Evolutionary conservation across 2,888 invertebrate species (phyloP), one percentile per base, ranked within the genome.

Genomic region (Drosophila pseudotalamancana): DNA sequence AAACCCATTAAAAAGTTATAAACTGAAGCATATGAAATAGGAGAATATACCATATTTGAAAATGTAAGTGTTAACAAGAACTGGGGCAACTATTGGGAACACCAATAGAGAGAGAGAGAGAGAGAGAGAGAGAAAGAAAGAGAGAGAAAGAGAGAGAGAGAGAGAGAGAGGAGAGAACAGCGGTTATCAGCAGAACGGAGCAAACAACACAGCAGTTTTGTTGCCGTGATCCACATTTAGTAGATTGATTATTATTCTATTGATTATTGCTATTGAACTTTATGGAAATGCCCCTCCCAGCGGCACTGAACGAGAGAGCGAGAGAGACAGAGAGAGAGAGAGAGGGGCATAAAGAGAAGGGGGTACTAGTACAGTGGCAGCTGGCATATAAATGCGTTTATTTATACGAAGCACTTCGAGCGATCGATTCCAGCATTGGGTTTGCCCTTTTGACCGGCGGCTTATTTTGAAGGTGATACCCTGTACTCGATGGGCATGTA

Each of bases 221-320:
- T 42, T 42, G 37, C 19, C 14, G 25, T 16, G 43, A 25, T 39
- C n/a, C 46, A n/a, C 50, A 59, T 35, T 16, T 21, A 40, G 39
- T 60, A 27, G 23, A 59, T 72, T 69, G 53, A 75, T 72, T 62
- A 68, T 67, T 63, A 76, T 76, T 70, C 50, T 57, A 62, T 56
- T 67, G 78, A 71, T 73, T 70, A 59, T 72, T 71, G 56, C 19
- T 71, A 77, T 84, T 80, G 85, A 74, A 71, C 54, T 59, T 37
- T 27, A 42, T 42, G 27, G 42, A 42, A 42, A 27, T 23, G 6
- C 23, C 32, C 16, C 9, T 6, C 14, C 9, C 6, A 8, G 4
- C 16, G 11, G 1, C 16, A 23, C 12, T 16, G 45, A 9, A 21
- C 14, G 9, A 19, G 9, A 1, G 11, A 3, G 11, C 19, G 14